A percentile compares a stretch with the other conserved stretches of the same genome.
Evolutionary conservation across 2,797 vertebrate species (phyloP).

Genomic region (Meriones psammophilus): DNA sequence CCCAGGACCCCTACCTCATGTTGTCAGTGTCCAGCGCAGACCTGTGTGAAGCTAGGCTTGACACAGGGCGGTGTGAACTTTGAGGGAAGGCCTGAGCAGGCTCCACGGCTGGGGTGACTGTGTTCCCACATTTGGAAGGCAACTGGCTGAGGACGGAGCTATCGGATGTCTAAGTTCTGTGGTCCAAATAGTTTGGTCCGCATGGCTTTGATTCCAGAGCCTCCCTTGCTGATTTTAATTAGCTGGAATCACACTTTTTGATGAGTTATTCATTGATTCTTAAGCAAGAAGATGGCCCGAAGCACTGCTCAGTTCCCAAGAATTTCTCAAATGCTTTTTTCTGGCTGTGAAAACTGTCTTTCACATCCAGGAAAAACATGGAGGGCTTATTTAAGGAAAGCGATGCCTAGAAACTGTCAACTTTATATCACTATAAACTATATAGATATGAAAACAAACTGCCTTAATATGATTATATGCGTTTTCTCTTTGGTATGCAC

Average conservation of each 20-base stretch:
- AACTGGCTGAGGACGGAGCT: conserved; percentile 76
- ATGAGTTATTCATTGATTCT: conserved; percentile 79
- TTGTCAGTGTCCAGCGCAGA: not conserved
- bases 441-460: conserved; percentile 86
- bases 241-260: conserved; percentile 85
- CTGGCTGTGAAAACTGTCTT: conserved; percentile 88
- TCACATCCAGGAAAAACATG: conserved; percentile 88
- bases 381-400: conserved; percentile 76
- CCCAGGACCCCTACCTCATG: not conserved
- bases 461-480: conserved; percentile 85
- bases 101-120: not conserved
- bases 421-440: conserved; percentile 86
- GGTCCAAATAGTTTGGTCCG: conserved; percentile 80
- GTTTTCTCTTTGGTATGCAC: conserved; percentile 86
- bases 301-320: conserved; percentile 78
- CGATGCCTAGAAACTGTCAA: conserved; percentile 89
- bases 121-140: conserved; percentile 77
- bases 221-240: conserved; percentile 85
- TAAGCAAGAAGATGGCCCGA: conserved; percentile 84
- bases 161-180: conserved; percentile 71
- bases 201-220: conserved; percentile 82
- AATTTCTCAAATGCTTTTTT: conserved; percentile 83
- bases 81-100: not conserved
- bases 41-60: not conserved
- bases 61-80: not conserved